Evolutionary conservation across 1,140 invertebrate genomes (phyloP).

Genomic region (Tachypleus tridentatus): DNA sequence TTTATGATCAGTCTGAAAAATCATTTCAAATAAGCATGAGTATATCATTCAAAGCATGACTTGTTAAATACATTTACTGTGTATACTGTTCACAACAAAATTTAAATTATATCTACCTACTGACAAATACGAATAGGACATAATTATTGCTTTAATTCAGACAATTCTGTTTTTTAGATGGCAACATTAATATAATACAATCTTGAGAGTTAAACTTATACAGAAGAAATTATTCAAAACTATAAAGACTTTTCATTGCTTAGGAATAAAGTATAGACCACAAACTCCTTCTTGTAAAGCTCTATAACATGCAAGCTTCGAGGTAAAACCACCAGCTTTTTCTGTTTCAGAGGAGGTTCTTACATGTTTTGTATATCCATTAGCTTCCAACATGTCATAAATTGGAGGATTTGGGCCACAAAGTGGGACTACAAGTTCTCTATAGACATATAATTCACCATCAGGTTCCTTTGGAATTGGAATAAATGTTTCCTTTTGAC

Average conservation of each 20-base stretch:
- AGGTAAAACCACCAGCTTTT: constrained; percentile 73
- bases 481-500: constrained; percentile 41
- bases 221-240: no score
- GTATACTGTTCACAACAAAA: no score
- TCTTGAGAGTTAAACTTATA: no score
- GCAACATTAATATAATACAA: no score
- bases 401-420: constrained; percentile 61
- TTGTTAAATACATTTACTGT: no score
- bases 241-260: not conserved
- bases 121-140: no score
- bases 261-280: constrained; percentile 53
- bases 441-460: constrained; percentile 57
- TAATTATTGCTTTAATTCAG: no score
- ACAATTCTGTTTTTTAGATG: no score
- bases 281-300: constrained; percentile 81
- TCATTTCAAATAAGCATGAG: no score
- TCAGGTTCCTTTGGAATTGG: constrained; percentile 51
- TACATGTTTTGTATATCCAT: constrained; percentile 65
- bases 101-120: no score
- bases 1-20: no score
- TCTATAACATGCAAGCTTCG: constrained; percentile 66
- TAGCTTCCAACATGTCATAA: constrained; percentile 46
- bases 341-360: constrained; percentile 55
- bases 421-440: constrained; percentile 39
- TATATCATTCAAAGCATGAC: no score